phyloP scores from a whole-genome alignment of 2,888 invertebrate species.

The Parnassius smintheus region DNA sequence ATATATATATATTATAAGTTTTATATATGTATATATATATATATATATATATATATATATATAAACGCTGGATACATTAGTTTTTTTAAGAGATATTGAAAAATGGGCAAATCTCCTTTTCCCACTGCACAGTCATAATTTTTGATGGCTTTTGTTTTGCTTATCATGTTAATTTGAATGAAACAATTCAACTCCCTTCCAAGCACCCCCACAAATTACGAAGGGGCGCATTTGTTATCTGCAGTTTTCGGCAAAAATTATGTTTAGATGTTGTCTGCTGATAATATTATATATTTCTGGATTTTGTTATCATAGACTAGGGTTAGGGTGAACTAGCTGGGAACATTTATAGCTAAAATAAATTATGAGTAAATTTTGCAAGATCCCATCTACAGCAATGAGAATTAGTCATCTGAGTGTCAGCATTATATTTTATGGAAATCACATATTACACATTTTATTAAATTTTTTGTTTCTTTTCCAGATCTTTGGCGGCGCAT shows the following conservation, averaged over 20 bases:
- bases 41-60: too few species aligned
- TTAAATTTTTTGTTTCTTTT: slow-evolving; percentile 44
- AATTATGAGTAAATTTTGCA: slow-evolving; percentile 63
- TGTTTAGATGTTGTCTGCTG: slow-evolving; percentile 72
- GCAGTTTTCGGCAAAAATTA: slow-evolving; percentile 74
- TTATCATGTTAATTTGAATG: slow-evolving; percentile 76
- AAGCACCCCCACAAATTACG: slow-evolving; percentile 57
- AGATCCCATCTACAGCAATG: slow-evolving; percentile 56
- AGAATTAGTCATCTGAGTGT: slow-evolving; percentile 47
- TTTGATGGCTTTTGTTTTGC: slow-evolving; percentile 35
- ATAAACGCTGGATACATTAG: too few species aligned
- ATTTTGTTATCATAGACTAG: slow-evolving; percentile 49
- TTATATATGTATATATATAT: too few species aligned
- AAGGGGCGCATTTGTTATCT: slow-evolving; percentile 72
- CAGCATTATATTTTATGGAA: slow-evolving; percentile 7
- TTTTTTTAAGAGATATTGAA: too few species aligned
- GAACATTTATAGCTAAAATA: slow-evolving; percentile 64
- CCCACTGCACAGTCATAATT: too few species aligned
- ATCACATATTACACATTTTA: too few species aligned
- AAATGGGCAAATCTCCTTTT: too few species aligned
- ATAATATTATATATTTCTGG: slow-evolving; percentile 72
- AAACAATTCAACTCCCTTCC: slow-evolving; percentile 69
- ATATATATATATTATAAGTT: too few species aligned
- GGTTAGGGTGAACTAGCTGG: slow-evolving; percentile 47
- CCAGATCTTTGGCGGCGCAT: slow-evolving; percentile 65